Evolutionary conservation across 2,888 invertebrate genomes (phyloP).

Genomic region (Maniola hyperantus): DNA sequence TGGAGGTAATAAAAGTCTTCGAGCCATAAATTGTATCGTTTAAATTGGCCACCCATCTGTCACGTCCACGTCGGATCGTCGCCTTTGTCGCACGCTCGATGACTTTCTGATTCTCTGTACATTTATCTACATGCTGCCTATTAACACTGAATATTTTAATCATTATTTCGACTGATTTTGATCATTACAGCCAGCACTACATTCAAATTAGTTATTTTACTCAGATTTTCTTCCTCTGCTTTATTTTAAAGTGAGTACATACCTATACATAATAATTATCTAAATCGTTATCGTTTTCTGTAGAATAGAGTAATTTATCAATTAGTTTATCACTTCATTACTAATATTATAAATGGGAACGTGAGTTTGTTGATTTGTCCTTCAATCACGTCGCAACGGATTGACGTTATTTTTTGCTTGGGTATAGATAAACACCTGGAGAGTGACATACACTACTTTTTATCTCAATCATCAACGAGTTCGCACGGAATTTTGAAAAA

Average conservation of each 20-base stretch:
- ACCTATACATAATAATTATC: no score
- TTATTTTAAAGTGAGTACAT: neutral
- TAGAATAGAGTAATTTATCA: no score
- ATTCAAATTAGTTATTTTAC: neutral
- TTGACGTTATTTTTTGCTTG: no score
- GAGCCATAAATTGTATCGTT: conserved; percentile 19
- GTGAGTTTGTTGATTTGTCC: no score
- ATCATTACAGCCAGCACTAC: neutral
- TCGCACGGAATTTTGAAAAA: no score
- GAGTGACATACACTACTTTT: no score
- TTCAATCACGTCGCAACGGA: no score
- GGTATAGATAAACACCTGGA: no score
- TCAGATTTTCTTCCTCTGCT: neutral
- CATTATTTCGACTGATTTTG: neutral
- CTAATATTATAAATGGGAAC: no score
- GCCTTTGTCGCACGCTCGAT: conserved; percentile 16
- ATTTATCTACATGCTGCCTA: neutral
- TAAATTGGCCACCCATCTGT: conserved; percentile 24
- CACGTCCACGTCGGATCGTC: conserved; percentile 9
- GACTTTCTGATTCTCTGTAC: conserved; percentile 11
- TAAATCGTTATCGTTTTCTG: no score
- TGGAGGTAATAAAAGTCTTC: conserved; percentile 3
- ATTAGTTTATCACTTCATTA: no score
- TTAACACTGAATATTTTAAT: conserved; percentile 1
- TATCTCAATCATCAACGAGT: no score